A percentile compares a stretch with the other conserved stretches of the same genome.
phyloP scores from a whole-genome alignment of 2,113 vertebrate genomes.

The Galeopterus variegatus region DNA sequence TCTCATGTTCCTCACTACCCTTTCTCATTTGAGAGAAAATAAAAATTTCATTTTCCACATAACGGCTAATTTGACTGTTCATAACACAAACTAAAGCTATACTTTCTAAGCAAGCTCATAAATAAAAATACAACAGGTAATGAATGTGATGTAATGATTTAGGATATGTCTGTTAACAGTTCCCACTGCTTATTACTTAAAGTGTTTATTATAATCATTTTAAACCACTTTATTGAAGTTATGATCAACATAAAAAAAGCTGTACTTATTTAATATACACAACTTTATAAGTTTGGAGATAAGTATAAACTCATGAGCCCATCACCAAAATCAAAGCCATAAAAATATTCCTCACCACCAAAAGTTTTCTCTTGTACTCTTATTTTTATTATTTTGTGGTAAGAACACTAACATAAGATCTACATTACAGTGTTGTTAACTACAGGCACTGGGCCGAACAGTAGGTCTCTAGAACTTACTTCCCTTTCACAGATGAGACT shows the following conservation, averaged over 20 bases:
- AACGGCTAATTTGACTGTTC: neutral
- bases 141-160: neutral
- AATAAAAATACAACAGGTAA: neutral
- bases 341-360: neutral
- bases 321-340: neutral
- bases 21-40: neutral
- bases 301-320: neutral
- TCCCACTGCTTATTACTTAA: neutral
- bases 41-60: neutral
- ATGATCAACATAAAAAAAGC: neutral
- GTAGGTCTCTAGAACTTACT: neutral
- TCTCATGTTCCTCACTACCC: neutral
- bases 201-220: neutral
- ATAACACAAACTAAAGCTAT: slow-evolving; percentile 4
- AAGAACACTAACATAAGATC: neutral
- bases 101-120: neutral
- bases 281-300: neutral
- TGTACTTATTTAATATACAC: neutral
- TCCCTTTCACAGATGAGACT: neutral
- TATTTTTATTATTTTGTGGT: neutral
- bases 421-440: neutral
- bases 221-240: neutral
- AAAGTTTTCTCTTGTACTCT: neutral
- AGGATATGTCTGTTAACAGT: neutral
- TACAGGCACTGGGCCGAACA: neutral